These are phyloP conservation scores for Myotis pilosus DNA, from an alignment of 2,797 vertebrate species.

Conservation along the genomic window DNA sequence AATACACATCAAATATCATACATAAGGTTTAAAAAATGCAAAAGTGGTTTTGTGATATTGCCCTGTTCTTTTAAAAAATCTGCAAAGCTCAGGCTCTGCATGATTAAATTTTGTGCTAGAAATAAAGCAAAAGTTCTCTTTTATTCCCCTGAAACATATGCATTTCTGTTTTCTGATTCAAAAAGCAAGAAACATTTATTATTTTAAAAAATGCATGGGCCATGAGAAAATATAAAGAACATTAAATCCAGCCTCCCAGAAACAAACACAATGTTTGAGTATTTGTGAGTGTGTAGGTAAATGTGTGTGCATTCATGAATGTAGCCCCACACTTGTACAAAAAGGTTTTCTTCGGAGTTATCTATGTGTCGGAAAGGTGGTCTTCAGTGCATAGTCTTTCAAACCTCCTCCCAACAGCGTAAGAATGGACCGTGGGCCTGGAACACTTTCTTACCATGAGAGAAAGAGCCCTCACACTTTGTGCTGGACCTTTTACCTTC, in stretches of 20 bases:
- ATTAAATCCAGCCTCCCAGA: not conserved
- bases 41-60: not conserved
- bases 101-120: constrained; percentile 12
- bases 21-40: not conserved
- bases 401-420: too few species aligned
- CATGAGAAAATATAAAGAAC: constrained; percentile 10
- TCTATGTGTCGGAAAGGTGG: not conserved
- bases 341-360: not conserved
- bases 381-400: not conserved
- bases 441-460: not conserved
- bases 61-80: not conserved
- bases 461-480: not conserved
- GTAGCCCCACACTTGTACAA: not conserved
- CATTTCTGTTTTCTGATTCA: not conserved
- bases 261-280: not conserved
- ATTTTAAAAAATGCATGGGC: not conserved
- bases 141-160: not conserved
- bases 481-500: too few species aligned
- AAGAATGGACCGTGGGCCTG: not conserved
- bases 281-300: not conserved
- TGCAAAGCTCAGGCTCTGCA: not conserved
- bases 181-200: not conserved
- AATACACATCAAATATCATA: not conserved
- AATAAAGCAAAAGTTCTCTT: not conserved
- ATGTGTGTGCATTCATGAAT: not conserved